A percentile compares a stretch with the other conserved stretches of the same genome.
Evolutionary conservation across 2,113 vertebrate species (phyloP).

Genomic region (Blennius ocellaris): DNA sequence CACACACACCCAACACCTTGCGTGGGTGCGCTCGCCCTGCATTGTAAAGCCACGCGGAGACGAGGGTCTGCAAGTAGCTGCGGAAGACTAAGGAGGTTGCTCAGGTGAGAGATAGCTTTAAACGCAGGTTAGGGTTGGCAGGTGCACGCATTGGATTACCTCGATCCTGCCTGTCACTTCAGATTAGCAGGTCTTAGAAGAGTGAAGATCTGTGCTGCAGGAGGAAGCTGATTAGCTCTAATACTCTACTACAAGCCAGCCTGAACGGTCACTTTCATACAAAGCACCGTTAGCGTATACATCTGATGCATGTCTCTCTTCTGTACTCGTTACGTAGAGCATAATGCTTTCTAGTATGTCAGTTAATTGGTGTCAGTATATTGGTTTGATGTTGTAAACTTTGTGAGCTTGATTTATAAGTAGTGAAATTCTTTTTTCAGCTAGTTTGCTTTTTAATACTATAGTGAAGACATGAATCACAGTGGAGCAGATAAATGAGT

Average conservation of each 20-base stretch:
- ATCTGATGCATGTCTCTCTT: too few species aligned
- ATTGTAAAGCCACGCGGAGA: not conserved
- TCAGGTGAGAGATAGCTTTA: constrained; percentile 2
- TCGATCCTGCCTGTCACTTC: constrained; percentile 19
- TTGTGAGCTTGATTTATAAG: too few species aligned
- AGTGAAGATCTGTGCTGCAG: constrained; percentile 17
- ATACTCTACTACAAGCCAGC: constrained; percentile 12
- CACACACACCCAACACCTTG: constrained; percentile 76
- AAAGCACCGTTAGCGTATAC: too few species aligned
- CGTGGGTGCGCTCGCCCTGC: constrained; percentile 1
- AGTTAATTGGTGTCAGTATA: too few species aligned
- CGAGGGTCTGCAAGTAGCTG: not conserved
- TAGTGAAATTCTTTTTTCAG: too few species aligned
- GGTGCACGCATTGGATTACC: constrained; percentile 1
- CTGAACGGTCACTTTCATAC: not conserved
- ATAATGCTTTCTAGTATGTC: too few species aligned
- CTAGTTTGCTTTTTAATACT: too few species aligned
- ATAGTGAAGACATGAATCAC: too few species aligned
- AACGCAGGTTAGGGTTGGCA: not conserved
- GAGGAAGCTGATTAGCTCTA: constrained; percentile 54
- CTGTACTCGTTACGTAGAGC: too few species aligned
- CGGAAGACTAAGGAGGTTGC: constrained; percentile 3
- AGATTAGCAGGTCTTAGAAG: constrained; percentile 35
- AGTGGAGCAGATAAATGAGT: too few species aligned
- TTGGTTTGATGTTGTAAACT: too few species aligned